Evolutionary conservation across 2,113 vertebrate species (phyloP).

Genomic region (Dermatemys mawii): DNA sequence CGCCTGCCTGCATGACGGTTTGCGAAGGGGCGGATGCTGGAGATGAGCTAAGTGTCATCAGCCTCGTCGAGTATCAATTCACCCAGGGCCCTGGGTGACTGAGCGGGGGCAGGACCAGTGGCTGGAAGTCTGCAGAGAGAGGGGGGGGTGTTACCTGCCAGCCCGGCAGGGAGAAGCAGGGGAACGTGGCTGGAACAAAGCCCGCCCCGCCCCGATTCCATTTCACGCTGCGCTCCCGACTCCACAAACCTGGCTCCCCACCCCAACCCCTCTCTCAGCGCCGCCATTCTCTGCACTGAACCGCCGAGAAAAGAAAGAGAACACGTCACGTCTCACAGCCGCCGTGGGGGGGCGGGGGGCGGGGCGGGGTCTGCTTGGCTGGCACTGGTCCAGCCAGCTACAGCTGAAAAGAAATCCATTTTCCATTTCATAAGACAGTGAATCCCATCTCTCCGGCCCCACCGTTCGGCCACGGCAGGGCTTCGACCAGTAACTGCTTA

Average conservation of each 20-base stretch:
- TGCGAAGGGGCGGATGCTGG: not conserved
- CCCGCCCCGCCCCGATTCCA: not conserved
- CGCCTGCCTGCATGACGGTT: not conserved
- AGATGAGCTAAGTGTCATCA: not conserved
- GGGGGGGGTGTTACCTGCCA: no score
- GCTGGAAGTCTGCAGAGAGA: no score
- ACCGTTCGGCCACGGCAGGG: not conserved
- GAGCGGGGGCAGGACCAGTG: not conserved
- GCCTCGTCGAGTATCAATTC: not conserved
- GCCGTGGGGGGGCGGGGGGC: not conserved
- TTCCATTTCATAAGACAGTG: fast-evolving
- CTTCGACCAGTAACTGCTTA: not conserved
- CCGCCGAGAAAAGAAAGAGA: not conserved
- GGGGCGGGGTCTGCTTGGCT: no score
- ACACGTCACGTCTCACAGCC: not conserved
- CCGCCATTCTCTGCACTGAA: not conserved
- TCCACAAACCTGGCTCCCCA: not conserved
- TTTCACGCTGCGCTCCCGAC: not conserved
- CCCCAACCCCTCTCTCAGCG: not conserved
- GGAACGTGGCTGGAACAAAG: not conserved
- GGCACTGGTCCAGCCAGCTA: not conserved
- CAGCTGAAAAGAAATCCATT: not conserved
- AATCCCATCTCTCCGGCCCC: not conserved
- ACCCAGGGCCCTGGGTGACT: no score
- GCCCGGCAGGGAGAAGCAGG: no score